Evolutionary conservation across 1,140 invertebrate species (phyloP).

Genomic region (Arion vulgaris): DNA sequence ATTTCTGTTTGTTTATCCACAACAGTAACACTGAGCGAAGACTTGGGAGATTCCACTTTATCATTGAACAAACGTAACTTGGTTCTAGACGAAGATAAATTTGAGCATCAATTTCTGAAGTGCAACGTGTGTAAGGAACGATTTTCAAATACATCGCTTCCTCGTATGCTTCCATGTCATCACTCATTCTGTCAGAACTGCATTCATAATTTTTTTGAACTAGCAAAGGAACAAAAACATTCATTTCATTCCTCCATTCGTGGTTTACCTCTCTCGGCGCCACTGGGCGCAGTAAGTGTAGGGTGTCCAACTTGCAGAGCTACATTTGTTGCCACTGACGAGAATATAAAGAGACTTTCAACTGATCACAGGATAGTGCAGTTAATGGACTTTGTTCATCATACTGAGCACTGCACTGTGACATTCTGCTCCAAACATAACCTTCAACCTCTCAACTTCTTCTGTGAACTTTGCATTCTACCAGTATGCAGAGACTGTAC

Average conservation of each 20-base stretch:
- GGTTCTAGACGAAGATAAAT: constrained; percentile 57
- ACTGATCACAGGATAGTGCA: constrained; percentile 62
- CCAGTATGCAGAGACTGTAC: constrained; percentile 65
- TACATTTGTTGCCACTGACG: constrained; percentile 56
- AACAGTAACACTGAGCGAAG: constrained; percentile 33
- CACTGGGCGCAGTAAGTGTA: constrained; percentile 50
- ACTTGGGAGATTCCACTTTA: constrained; percentile 9
- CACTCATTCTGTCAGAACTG: constrained; percentile 73
- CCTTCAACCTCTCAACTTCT: constrained; percentile 63
- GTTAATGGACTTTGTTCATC: constrained; percentile 58
- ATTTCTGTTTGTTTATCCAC: no score
- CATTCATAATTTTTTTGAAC: constrained; percentile 68
- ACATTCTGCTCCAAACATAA: constrained; percentile 58
- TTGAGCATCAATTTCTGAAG: constrained; percentile 56
- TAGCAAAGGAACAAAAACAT: constrained; percentile 49
- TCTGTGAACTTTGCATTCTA: constrained; percentile 59
- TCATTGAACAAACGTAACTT: constrained; percentile 52
- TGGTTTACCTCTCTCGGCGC: constrained; percentile 31
- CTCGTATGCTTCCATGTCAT: constrained; percentile 65
- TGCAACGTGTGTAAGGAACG: constrained; percentile 56
- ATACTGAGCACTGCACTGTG: constrained; percentile 55
- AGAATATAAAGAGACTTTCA: constrained; percentile 50
- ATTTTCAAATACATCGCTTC: constrained; percentile 41
- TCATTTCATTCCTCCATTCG: constrained; percentile 45
- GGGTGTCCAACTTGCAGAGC: constrained; percentile 55